These are phyloP conservation scores for Brenthis ino DNA, from an alignment of 2,888 invertebrate genomes.

Conservation along the genomic window DNA sequence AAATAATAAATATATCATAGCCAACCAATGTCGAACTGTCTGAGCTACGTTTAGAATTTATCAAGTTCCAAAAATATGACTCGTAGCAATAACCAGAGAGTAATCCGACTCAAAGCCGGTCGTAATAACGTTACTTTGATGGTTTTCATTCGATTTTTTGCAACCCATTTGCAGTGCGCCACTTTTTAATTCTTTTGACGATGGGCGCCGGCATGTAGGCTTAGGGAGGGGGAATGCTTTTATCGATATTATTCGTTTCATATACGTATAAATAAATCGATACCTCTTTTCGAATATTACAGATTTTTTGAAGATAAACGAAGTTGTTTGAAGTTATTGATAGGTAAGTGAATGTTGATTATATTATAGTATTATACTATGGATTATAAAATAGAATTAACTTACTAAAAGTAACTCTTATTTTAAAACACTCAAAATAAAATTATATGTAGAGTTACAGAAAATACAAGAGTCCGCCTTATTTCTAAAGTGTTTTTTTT, in stretches of 20 bases:
- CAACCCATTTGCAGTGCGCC: conserved; percentile 60
- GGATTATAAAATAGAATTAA: too few relatives aligned
- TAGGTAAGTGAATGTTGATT: too few relatives aligned
- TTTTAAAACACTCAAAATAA: too few relatives aligned
- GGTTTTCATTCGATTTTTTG: conserved; percentile 55
- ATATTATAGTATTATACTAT: too few relatives aligned
- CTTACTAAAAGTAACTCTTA: too few relatives aligned
- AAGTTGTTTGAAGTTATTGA: too few relatives aligned
- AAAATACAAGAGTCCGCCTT: too few relatives aligned
- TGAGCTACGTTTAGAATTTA: background rate
- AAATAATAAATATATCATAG: too few relatives aligned
- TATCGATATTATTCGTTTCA: conserved; percentile 10
- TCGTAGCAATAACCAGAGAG: conserved; percentile 26
- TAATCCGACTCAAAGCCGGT: conserved; percentile 48
- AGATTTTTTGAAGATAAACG: background rate
- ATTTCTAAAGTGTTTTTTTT: too few relatives aligned
- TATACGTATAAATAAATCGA: background rate
- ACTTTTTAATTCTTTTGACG: conserved; percentile 70
- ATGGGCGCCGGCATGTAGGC: conserved; percentile 42
- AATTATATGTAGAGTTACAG: too few relatives aligned
- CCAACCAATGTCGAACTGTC: too few relatives aligned
- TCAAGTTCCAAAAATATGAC: conserved; percentile 10
- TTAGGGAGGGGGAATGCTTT: conserved; percentile 23
- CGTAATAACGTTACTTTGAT: conserved; percentile 56
- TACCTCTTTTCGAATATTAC: background rate